These are phyloP conservation scores for Contarinia nasturtii DNA, from an alignment of 1,140 invertebrate species.

Conservation along the genomic window DNA sequence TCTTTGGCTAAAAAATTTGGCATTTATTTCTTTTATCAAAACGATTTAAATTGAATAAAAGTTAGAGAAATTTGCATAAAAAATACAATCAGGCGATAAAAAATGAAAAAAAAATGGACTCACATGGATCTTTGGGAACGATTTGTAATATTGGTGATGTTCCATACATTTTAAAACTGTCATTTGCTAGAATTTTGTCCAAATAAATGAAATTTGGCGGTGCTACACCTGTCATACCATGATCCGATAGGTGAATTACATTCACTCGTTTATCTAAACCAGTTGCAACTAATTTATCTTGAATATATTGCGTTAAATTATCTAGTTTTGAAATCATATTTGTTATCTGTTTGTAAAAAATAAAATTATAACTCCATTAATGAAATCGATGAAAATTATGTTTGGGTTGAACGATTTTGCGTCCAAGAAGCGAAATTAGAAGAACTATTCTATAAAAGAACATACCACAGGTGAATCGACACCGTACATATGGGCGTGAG, in stretches of 20 bases:
- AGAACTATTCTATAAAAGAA: too few relatives aligned
- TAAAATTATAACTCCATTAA: too few relatives aligned
- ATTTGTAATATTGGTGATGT: background rate
- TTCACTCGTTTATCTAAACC: background rate
- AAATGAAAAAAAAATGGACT: too few relatives aligned
- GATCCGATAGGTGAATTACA: background rate
- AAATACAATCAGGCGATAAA: too few relatives aligned
- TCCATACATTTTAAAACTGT: background rate
- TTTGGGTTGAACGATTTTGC: too few relatives aligned
- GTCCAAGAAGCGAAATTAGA: too few relatives aligned
- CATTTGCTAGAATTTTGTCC: background rate
- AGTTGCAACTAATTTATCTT: background rate
- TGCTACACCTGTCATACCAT: background rate
- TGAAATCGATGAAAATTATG: too few relatives aligned
- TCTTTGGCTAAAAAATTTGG: background rate
- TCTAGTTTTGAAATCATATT: background rate
- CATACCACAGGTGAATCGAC: slow-evolving; percentile 10
- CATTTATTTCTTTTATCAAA: too few relatives aligned
- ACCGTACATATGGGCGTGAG: slow-evolving; percentile 31
- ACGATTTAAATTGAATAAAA: too few relatives aligned
- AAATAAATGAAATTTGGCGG: slow-evolving; percentile 1
- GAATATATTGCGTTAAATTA: background rate
- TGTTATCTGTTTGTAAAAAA: background rate
- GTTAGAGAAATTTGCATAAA: too few relatives aligned
- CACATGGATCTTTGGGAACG: background rate